Base-by-base conservation (phyloP, 2,888 invertebrate genomes). In the Bibio marci region DNA sequence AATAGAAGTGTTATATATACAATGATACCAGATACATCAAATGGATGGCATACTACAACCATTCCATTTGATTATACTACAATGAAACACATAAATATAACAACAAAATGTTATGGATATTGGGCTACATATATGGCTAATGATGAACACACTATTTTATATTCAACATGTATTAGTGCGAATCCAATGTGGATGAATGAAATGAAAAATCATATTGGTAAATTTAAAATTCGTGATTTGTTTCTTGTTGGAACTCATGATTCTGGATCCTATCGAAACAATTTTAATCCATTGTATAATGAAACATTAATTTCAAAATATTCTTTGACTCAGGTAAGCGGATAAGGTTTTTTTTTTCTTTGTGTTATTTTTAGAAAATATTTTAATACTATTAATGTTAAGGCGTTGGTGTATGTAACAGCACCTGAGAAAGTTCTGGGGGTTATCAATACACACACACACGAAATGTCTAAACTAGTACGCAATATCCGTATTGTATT, bases 221-320 rank as follows among this genome's bases (percentile, higher is more conserved):
- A 58, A 22, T 50, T 63, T 39, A 63, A 63, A 30, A 51, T 74
- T 35, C 58, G 65, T 11, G 64, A 70, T 41, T 51, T 78, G 4
- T 70, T 79, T 44, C 65, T 80, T 47, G 79, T 79, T 2, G 80
- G 80, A 1, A 73, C 77, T 0, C 80, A 80, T 50, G 75, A 79
- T 53, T 72, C 78, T 0, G 77, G 74, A 4, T 65, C 72, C 10
- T 75, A 70, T 50, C 55, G 58, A 3, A 49, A 51, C 4, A 51
- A 55, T 39, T 62, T 60, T 26, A 49, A 59, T 50, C 61, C 62
- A 2, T 40, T 50, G n/a, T 27, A 46, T 12, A 52, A 51, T 15
- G 62, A 62, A 40, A 62, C 54, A 33, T 43, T 66, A 28, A 56
- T 69, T 6, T 60, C 65, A 7, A 67, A 65, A 47, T 69, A 67